Conservation (phyloP, 2,113 vertebrate genomes). For the Isichthys henryi region DNA sequence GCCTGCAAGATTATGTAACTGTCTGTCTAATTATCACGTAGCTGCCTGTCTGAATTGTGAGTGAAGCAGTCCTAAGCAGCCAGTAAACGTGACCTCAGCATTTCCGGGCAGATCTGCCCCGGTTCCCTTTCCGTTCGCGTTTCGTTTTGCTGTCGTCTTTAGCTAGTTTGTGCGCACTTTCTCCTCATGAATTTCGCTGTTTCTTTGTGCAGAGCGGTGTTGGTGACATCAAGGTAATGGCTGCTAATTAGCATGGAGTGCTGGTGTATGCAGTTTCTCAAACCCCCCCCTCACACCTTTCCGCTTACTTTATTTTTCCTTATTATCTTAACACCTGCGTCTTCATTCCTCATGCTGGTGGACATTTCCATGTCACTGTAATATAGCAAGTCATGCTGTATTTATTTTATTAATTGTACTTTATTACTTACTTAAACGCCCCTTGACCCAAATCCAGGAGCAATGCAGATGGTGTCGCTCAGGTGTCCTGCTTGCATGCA, state of each 20-base stretch:
- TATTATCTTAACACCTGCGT: background rate
- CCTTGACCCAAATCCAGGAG: background rate
- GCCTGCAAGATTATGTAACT: background rate
- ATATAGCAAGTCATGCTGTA: background rate
- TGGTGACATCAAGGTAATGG: constrained; percentile 17
- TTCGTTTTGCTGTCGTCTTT: background rate
- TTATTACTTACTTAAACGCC: background rate
- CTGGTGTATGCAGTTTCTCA: background rate
- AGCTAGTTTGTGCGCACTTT: background rate
- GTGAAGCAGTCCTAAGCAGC: background rate
- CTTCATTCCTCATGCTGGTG: background rate
- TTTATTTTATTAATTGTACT: background rate
- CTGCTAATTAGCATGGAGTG: constrained; percentile 2
- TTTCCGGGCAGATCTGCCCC: background rate
- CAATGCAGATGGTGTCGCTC: background rate
- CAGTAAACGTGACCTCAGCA: background rate
- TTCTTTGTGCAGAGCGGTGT: constrained; percentile 7
- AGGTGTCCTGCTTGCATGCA: background rate
- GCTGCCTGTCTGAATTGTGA: background rate
- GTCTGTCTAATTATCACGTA: background rate
- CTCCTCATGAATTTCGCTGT: background rate
- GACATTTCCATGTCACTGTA: background rate
- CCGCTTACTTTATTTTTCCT: background rate
- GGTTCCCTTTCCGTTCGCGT: no score
- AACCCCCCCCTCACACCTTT: background rate